Evolutionary conservation across 1,140 invertebrate genomes (phyloP).

Genomic region (Drosophila kurseongensis): DNA sequence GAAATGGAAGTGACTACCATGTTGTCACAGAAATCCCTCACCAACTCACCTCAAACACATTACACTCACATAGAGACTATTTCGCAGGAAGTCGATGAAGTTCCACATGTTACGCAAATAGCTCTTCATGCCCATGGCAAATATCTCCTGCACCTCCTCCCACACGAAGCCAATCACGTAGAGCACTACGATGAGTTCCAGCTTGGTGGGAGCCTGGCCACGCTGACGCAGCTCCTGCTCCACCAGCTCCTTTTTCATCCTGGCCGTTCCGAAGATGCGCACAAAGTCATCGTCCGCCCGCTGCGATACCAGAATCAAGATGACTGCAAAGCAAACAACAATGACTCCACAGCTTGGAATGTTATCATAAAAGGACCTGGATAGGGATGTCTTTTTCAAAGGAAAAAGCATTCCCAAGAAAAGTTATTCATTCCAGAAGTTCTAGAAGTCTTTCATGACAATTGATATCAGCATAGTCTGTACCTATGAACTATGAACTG

Average conservation of each 20-base stretch:
- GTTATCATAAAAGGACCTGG: neutral
- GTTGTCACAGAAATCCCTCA: too few relatives aligned
- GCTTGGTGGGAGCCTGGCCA: conserved; percentile 90
- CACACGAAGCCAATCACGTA: conserved; percentile 95
- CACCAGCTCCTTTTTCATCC: conserved; percentile 87
- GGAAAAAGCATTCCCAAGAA: neutral
- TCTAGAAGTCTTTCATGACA: neutral
- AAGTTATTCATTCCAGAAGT: neutral
- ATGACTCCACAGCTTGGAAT: conserved; percentile 14
- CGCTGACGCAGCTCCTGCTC: conserved; percentile 89
- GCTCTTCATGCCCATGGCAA: conserved; percentile 91
- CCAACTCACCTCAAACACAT: conserved; percentile 87
- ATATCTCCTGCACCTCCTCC: conserved; percentile 96
- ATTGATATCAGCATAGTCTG: too few relatives aligned
- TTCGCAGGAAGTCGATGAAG: conserved; percentile 96
- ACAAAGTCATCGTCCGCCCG: conserved; percentile 91
- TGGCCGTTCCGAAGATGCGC: conserved; percentile 89
- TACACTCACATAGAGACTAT: conserved; percentile 93
- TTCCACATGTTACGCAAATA: conserved; percentile 98
- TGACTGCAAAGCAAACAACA: conserved; percentile 86
- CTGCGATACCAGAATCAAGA: conserved; percentile 94
- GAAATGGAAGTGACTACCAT: neutral
- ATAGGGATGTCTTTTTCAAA: neutral
- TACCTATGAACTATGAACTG: too few relatives aligned
- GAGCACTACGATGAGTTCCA: conserved; percentile 91